These are phyloP conservation scores for Globodera ellingtonae DNA, from an alignment of 1,140 invertebrate genomes.

Conservation along the genomic window DNA sequence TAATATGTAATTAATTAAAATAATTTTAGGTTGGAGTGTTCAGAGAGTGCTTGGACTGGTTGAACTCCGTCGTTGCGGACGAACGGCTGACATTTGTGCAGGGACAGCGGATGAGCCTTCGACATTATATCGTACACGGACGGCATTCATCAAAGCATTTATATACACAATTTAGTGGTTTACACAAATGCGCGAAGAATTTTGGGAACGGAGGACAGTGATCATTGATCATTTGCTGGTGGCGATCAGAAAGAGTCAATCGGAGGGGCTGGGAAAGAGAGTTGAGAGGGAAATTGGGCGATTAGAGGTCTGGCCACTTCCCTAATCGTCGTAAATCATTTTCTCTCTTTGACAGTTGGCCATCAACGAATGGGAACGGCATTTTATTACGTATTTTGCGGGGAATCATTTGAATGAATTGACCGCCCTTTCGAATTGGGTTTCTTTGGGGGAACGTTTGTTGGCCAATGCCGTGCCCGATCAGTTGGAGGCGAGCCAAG, in stretches of 20 bases:
- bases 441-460: conserved; percentile 37
- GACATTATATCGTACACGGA: not conserved
- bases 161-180: conserved; percentile 36
- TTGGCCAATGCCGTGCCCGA: conserved; percentile 8
- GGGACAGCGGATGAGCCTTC: not conserved
- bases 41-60: conserved; percentile 11
- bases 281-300: not conserved
- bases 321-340: not conserved
- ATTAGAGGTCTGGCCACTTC: not conserved
- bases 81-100: conserved; percentile 16
- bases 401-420: conserved; percentile 1
- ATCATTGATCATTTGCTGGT: conserved; percentile 17
- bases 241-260: conserved; percentile 2
- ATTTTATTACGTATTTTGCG: conserved; percentile 23
- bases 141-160: not conserved
- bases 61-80: conserved; percentile 21
- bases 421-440: conserved; percentile 37
- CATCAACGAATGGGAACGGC: conserved; percentile 27
- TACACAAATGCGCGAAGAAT: conserved; percentile 36
- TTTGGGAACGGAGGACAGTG: conserved; percentile 27
- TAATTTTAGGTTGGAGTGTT: conserved; percentile 4
- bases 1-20: not conserved
- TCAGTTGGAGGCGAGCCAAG: conserved; percentile 25
- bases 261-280: not conserved
- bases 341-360: not conserved